Base-by-base conservation (phyloP, 2,797 vertebrate species). In the Malurus leucopterus region DNA sequence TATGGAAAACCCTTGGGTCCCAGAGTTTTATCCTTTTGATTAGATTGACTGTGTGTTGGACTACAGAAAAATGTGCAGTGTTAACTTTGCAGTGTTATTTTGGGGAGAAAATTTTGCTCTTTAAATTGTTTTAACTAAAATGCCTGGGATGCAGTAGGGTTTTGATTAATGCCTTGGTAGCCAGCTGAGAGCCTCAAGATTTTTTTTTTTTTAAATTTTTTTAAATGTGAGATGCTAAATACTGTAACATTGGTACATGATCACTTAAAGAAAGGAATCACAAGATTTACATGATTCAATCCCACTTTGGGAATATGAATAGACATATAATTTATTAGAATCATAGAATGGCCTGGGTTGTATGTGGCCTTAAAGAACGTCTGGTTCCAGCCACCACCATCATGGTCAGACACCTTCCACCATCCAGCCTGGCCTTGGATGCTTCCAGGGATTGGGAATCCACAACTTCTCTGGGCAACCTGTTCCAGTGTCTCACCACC, bases 161-260 rank as follows among this genome's bases (percentile, higher is more conserved):
- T 72, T 91, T 93, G 17, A 44, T 65, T 41, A 57, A 27, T 38
- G 8, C 46, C 43, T 68, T 61, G 27, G 24, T 38, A 23, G 8
- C 24, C 36, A 50, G 16, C 9, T 78, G 41, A 78, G 20, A 75
- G 21, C 21, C 32, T 71, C 16, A 53, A 90, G 26, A 21, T 29
- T 7, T 20, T 40, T 57, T 59, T 71, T 70, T 53, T 46, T 46
- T 46, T 46, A 8, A 8, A 8, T 36, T 36, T 36, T 32, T 59
- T 62, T 44, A 73, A 89, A 54, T 38, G 5, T 16, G 30, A 54
- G 51, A 8, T 64, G 15, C 51, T 62, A 80, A 71, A 32, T 49
- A 47, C 12, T 0, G 0, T 47, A 59, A 44, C 4, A 5, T 34
- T 65, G 54, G 16, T 72, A 32, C 8, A 3, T 15, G 16, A 41